A percentile compares a stretch with the other conserved stretches of the same genome.
Evolutionary conservation across 2,797 vertebrate species (phyloP).

Genomic region (Antennarius maculatus): DNA sequence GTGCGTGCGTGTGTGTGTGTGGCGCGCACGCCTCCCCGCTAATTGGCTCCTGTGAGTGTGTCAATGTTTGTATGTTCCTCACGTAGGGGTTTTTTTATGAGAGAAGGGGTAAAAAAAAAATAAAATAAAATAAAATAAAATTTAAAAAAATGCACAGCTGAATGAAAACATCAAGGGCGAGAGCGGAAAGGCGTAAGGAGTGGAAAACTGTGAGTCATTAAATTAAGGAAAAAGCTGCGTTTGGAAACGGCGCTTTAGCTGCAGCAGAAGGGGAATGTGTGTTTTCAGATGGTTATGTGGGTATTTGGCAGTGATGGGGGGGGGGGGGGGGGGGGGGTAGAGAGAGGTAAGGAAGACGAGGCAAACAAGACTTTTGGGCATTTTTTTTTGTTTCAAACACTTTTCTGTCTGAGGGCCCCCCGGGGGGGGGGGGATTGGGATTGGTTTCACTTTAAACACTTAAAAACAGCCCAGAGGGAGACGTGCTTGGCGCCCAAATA

Average conservation of each 20-base stretch:
- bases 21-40: slow-evolving; percentile 9
- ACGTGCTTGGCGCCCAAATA: slow-evolving; percentile 62
- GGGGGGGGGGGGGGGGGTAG: too few relatives aligned
- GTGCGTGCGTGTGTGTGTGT: background rate
- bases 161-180: slow-evolving; percentile 27
- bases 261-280: slow-evolving; percentile 20
- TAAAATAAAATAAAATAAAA: too few relatives aligned
- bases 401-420: slow-evolving; percentile 42
- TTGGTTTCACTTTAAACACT: slow-evolving; percentile 75
- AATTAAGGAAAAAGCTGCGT: slow-evolving; percentile 5
- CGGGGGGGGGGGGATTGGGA: slow-evolving; percentile 40
- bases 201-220: background rate
- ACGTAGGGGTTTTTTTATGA: slow-evolving; percentile 19
- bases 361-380: slow-evolving; percentile 45
- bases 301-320: slow-evolving; percentile 9
- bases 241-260: slow-evolving; percentile 12
- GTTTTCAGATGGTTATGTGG: slow-evolving; percentile 39
- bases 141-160: slow-evolving; percentile 20
- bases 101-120: background rate
- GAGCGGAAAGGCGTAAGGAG: slow-evolving; percentile 1
- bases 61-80: slow-evolving; percentile 38
- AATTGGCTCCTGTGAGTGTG: slow-evolving; percentile 29
- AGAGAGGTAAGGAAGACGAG: slow-evolving; percentile 13
- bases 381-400: slow-evolving; percentile 53
- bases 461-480: slow-evolving; percentile 63